These are phyloP conservation scores for Ochropleura leucogaster DNA, from an alignment of 2,888 invertebrate genomes.

Conservation along the genomic window DNA sequence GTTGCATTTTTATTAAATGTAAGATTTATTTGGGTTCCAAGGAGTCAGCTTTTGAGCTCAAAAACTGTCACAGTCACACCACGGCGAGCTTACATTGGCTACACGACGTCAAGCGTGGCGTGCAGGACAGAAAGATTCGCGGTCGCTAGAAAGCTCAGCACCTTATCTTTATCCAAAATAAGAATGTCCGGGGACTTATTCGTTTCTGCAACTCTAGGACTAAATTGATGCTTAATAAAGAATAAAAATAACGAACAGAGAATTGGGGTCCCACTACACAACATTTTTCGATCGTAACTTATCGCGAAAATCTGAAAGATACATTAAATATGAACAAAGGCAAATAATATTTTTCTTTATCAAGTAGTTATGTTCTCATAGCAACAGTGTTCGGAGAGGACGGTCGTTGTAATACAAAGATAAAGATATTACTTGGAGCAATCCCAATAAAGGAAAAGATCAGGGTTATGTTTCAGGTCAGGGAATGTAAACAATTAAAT, in stretches of 20 bases:
- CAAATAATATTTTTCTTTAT: conserved; percentile 37
- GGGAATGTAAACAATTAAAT: conserved; percentile 68
- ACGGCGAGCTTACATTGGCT: conserved; percentile 33
- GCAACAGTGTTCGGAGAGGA: conserved; percentile 26
- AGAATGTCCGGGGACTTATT: conserved; percentile 36
- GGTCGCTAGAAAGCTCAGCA: conserved; percentile 7
- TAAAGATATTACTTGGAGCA: conserved; percentile 53
- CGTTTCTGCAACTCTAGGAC: conserved; percentile 30
- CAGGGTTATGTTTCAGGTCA: conserved; percentile 64
- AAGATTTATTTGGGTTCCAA: conserved; percentile 1
- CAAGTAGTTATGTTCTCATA: conserved; percentile 35
- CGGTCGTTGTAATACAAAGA: conserved; percentile 44
- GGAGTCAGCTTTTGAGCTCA: conserved; percentile 21
- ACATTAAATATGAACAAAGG: conserved; percentile 40
- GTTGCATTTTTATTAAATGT: conserved; percentile 18
- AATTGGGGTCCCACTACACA: conserved; percentile 33
- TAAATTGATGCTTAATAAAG: conserved; percentile 41
- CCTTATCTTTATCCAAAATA: conserved; percentile 28
- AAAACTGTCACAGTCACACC: conserved; percentile 37
- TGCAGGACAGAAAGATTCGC: conserved; percentile 23
- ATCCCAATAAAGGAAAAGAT: conserved; percentile 62
- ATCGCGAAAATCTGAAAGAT: conserved; percentile 15
- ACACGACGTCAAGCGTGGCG: neutral
- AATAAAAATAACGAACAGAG: conserved; percentile 5
- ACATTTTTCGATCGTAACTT: conserved; percentile 6